phyloP scores from a whole-genome alignment of 1,140 invertebrate genomes.

The Dysdera silvatica region DNA sequence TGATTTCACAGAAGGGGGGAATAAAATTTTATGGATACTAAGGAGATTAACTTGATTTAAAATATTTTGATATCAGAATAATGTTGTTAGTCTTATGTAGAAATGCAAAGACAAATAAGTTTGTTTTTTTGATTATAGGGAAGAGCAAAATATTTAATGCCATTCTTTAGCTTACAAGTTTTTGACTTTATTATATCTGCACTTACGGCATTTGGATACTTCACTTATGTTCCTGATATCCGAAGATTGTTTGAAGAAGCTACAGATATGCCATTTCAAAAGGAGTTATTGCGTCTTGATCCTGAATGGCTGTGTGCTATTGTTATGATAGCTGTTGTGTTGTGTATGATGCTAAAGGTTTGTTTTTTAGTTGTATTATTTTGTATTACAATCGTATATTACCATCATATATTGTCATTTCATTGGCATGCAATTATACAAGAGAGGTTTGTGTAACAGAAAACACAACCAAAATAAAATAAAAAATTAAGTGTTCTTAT shows the following conservation, averaged over 20 bases:
- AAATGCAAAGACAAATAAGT: too few species aligned
- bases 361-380: constrained; percentile 27
- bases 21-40: too few species aligned
- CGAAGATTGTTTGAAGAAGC: constrained; percentile 60
- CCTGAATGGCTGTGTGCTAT: constrained; percentile 60
- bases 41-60: too few species aligned
- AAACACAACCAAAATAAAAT: too few species aligned
- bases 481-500: too few species aligned
- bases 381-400: background rate
- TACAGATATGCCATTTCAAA: constrained; percentile 60
- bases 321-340: constrained; percentile 59
- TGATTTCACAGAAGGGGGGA: too few species aligned
- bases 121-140: too few species aligned
- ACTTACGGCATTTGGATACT: constrained; percentile 69
- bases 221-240: constrained; percentile 72
- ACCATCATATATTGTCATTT: background rate
- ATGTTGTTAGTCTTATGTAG: too few species aligned
- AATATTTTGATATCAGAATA: too few species aligned
- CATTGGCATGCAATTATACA: too few species aligned
- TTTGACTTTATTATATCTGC: constrained; percentile 59
- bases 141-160: constrained; percentile 64
- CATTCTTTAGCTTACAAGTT: constrained; percentile 78
- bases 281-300: constrained; percentile 60
- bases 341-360: constrained; percentile 67
- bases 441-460: too few species aligned